Evolutionary conservation across 1,140 invertebrate genomes (phyloP), one percentile per base, ranked within the genome.

Genomic region (Sarcophaga peregrina): DNA sequence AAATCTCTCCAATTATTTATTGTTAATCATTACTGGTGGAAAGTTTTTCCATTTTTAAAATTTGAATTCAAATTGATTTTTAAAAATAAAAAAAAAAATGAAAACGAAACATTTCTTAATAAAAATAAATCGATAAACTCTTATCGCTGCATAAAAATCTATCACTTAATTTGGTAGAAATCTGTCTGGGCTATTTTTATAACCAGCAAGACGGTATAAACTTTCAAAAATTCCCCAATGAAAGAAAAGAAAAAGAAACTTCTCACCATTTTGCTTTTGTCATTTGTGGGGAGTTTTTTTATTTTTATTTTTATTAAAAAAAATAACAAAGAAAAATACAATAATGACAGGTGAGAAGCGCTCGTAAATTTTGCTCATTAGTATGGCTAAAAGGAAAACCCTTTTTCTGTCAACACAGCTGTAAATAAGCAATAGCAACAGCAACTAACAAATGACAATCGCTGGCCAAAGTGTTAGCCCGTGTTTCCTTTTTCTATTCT

Each of bases 321-420:
- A 58, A 58, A 68, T 50, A 50, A 78, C 17, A 50, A 17, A 48
- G 6, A 17, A 4, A 76, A 48, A n/a, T 6, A 68, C n/a, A 20
- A n/a, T 17, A n/a, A 78, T 78, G 75, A 78, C 75, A 78, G 75
- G 46, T 78, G 75, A 50, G 47, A 47, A 78, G 9, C 75, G 47
- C 75, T 78, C 75, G 75, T 78, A 78, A 78, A 78, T 78, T 78
- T 48, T 78, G 75, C 75, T 78, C 75, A 78, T 78, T 78, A 78
- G 75, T 50, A 50, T 8, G 20, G 8, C 7, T 20, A 78, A 50
- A 17, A 78, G 13, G 17, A 78, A 75, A 75, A 78, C 47, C 75
- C 75, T 50, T 78, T 52, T 76, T 76, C 48, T 78, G 15, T 50
- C 46, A 78, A 78, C 47, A 78, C 74, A 17, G 10, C 25, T 37